Conservation (phyloP, 2,113 vertebrate species). For the Macquaria australasica region DNA sequence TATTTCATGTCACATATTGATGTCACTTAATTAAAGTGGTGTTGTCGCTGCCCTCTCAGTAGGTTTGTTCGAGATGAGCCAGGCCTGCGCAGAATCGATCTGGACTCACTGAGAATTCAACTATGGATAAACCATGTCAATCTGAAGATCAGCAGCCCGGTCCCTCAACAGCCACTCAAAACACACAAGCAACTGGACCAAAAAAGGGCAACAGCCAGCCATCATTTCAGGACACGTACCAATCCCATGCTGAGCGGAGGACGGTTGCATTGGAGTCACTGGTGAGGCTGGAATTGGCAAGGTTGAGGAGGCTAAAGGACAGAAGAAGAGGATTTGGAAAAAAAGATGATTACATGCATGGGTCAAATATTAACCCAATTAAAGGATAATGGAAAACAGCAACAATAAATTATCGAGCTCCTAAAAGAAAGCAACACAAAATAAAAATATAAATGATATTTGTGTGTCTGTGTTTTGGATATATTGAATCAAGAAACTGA, state of each 20-base stretch:
- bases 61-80: no score
- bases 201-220: background rate
- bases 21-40: no score
- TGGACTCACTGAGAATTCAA: no score
- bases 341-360: background rate
- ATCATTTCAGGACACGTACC: background rate
- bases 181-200: background rate
- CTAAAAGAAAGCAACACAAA: background rate
- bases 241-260: background rate
- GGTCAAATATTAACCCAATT: background rate
- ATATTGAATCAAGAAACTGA: background rate
- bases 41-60: no score
- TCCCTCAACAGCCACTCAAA: no score
- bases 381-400: background rate
- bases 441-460: background rate
- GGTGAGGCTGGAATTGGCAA: background rate
- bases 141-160: no score
- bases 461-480: background rate
- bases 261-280: background rate
- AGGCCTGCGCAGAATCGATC: no score
- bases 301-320: background rate
- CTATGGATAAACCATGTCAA: no score
- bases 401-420: background rate
- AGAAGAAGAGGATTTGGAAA: background rate
- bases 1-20: no score